Evolutionary conservation across 2,888 invertebrate species (phyloP).

Genomic region (Mellilla xanthometata): DNA sequence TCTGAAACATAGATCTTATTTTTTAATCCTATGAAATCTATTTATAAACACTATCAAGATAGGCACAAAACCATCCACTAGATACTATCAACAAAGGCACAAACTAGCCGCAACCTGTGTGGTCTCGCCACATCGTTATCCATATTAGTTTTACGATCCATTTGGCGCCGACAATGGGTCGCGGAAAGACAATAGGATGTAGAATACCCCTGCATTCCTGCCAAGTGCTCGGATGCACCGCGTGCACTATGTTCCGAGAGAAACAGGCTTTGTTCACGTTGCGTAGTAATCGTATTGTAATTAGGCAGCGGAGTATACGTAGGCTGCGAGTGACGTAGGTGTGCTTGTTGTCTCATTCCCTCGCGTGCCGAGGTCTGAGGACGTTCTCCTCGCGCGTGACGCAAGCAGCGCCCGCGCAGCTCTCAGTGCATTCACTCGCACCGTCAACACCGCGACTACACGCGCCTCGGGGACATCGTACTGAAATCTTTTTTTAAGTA

Average conservation of each 20-base stretch:
- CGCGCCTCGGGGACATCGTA: neutral
- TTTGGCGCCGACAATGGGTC: slow-evolving; percentile 42
- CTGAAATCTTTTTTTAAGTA: neutral
- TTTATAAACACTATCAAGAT: too few species aligned
- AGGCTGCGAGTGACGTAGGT: slow-evolving; percentile 42
- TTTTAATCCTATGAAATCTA: too few species aligned
- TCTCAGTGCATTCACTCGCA: slow-evolving; percentile 69
- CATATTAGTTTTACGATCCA: slow-evolving; percentile 48
- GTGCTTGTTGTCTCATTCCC: slow-evolving; percentile 46
- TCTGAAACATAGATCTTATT: too few species aligned
- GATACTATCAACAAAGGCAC: too few species aligned
- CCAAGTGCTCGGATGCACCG: slow-evolving; percentile 30
- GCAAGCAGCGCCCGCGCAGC: slow-evolving; percentile 51
- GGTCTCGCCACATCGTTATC: slow-evolving; percentile 38
- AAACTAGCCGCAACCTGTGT: slow-evolving; percentile 25
- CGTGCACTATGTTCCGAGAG: slow-evolving; percentile 22
- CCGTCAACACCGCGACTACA: slow-evolving; percentile 51
- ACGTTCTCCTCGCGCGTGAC: slow-evolving; percentile 50
- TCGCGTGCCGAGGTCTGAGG: slow-evolving; percentile 26
- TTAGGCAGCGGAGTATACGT: slow-evolving; percentile 43
- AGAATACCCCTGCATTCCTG: slow-evolving; percentile 35
- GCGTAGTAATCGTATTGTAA: slow-evolving; percentile 53
- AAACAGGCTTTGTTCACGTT: slow-evolving; percentile 33
- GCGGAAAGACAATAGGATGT: slow-evolving; percentile 37
- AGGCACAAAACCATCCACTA: too few species aligned